Base-by-base conservation (phyloP, 2,113 vertebrate species). In the Xenus cinereus region DNA sequence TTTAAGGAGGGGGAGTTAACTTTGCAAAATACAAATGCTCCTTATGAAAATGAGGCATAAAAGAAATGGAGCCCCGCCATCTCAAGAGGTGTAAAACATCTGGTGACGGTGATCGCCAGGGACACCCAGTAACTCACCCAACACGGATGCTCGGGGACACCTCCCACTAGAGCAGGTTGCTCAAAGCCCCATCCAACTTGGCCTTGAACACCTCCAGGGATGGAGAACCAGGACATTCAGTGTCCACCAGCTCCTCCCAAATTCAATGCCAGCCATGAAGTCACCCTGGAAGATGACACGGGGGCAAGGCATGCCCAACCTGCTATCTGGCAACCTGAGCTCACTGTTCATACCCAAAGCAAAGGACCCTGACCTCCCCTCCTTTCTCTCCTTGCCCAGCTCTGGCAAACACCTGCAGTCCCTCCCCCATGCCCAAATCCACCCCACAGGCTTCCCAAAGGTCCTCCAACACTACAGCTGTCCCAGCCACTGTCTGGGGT, bases 1-100 rank as follows among this genome's bases (percentile, higher is more conserved):
- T 18, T 20, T 39, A 59, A 39, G 33, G 35, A 90, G 24, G 13
- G 6, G 59, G 62, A 51, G 53, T 27, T 59, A 67, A 46, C 35
- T 76, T n/a, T 7, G 50, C 74, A 53, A 74, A 95, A 68, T 1
- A 12, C 12, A 10, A 59, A 19, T 2, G 30, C 4, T 83, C 32
- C 43, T 45, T 7, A 21, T 1, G 68, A 77, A 95, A 86, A 43
- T 20, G 83, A 95, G 64, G 75, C 45, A 5, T 3, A 46, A 84
- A 46, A 84, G 69, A 64, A 82, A 62, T 0, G 8, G 37, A 94
- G 94, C 85, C 86, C 86, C 39, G 79, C 80, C 90, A 79, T 84
- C 95, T 95, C 90, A 72, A 89, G 83, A 89, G 5, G 12, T 62
- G 86, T 54, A 41, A 95, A 85, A 85, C 95, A 77, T 87, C 94